phyloP scores from a whole-genome alignment of 1,140 invertebrate species.

The Drosophila lacteicornis region DNA sequence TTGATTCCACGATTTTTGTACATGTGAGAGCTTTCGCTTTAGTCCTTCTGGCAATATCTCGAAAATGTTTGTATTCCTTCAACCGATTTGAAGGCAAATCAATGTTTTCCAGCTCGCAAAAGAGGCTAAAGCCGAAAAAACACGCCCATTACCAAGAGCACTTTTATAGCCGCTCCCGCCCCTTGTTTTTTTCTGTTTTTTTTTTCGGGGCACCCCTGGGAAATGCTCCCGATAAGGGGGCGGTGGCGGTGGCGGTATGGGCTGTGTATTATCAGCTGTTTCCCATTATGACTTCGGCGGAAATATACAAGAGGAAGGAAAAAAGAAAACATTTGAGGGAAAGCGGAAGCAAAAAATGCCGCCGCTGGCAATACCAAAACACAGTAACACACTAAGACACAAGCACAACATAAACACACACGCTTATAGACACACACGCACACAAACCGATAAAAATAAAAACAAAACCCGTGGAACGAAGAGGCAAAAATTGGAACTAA shows the following conservation, averaged over 20 bases:
- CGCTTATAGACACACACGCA: conserved; percentile 2
- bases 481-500: conserved; percentile 51
- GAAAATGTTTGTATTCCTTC: conserved; percentile 12
- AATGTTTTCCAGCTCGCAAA: conserved; percentile 21
- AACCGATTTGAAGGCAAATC: conserved; percentile 20
- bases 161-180: conserved; percentile 23
- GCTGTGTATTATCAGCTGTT: conserved; percentile 73
- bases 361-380: conserved; percentile 50
- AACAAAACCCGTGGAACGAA: conserved; percentile 33
- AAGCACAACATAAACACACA: conserved; percentile 25
- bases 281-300: conserved; percentile 68
- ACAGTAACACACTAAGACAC: conserved; percentile 37
- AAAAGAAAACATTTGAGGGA: conserved; percentile 35
- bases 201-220: conserved; percentile 7
- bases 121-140: conserved; percentile 24
- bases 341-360: conserved; percentile 36
- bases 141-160: conserved; percentile 35
- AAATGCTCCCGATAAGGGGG: conserved; percentile 7
- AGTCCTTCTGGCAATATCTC: neutral
- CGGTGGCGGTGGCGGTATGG: neutral
- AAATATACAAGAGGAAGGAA: conserved; percentile 55
- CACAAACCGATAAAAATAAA: conserved; percentile 63
- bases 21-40: neutral
- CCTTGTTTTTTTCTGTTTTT: neutral
- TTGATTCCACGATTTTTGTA: neutral